These are phyloP conservation scores for Brachypterus glaber DNA, from an alignment of 2,888 invertebrate genomes.

Conservation along the genomic window DNA sequence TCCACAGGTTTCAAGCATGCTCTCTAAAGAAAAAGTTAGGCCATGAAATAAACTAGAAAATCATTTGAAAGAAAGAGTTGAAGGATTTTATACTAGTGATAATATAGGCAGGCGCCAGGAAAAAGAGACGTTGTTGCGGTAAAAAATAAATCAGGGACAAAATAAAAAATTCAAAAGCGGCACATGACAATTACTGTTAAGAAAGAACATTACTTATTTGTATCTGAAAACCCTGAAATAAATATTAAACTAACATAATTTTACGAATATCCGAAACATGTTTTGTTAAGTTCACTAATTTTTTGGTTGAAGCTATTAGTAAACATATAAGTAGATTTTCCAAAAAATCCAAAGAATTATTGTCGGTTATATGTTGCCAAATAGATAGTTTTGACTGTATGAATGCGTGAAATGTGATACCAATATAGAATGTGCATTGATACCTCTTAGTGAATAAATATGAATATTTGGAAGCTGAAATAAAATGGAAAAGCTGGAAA, in stretches of 20 bases:
- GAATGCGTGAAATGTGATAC: neutral
- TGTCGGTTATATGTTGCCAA: neutral
- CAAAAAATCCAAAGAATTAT: neutral
- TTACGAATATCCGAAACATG: neutral
- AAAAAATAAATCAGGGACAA: neutral
- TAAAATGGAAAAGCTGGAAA: too few relatives aligned
- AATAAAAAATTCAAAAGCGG: neutral
- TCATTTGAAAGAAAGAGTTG: neutral
- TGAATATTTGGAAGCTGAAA: too few relatives aligned
- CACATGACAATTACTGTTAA: neutral
- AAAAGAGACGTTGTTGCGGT: neutral
- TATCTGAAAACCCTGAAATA: neutral
- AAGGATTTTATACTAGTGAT: neutral
- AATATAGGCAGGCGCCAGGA: neutral
- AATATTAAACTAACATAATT: neutral
- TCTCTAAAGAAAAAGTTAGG: neutral
- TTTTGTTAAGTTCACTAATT: neutral
- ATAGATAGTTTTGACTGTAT: neutral
- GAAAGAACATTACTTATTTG: neutral
- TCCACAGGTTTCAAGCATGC: neutral
- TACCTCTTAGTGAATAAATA: too few relatives aligned
- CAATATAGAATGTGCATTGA: neutral
- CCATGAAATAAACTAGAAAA: neutral
- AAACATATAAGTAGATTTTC: neutral
- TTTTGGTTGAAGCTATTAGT: neutral